A percentile compares a stretch with the other conserved stretches of the same genome.
These are phyloP conservation scores for Cyprinodon diabolis DNA, from an alignment of 2,797 vertebrate genomes.

Conservation along the genomic window DNA sequence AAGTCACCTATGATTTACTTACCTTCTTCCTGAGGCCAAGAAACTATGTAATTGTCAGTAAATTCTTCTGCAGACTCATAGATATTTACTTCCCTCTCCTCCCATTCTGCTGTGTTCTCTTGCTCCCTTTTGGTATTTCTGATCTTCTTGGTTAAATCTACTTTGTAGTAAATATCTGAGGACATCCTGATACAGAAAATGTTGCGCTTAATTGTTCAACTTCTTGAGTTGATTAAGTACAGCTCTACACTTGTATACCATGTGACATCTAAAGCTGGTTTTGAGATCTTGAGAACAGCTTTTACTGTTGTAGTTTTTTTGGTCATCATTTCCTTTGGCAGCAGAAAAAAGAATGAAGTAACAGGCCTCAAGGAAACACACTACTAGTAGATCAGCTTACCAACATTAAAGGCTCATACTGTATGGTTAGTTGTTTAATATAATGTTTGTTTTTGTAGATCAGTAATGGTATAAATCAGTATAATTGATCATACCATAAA, in stretches of 20 bases:
- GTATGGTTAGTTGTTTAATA: too few relatives aligned
- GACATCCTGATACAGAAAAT: slow-evolving; percentile 6
- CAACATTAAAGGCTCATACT: too few relatives aligned
- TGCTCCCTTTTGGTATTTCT: not conserved
- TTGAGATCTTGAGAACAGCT: not conserved
- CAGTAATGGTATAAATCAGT: too few relatives aligned
- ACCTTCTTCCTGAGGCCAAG: not conserved
- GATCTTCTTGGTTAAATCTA: not conserved
- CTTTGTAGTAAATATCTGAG: slow-evolving; percentile 13
- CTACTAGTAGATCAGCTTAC: too few relatives aligned
- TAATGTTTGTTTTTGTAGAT: too few relatives aligned
- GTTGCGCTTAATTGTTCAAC: not conserved
- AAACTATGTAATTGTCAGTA: not conserved
- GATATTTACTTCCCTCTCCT: slow-evolving; percentile 2
- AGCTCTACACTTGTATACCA: not conserved
- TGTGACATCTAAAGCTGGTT: not conserved
- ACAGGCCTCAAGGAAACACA: not conserved
- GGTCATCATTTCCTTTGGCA: not conserved
- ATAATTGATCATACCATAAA: too few relatives aligned
- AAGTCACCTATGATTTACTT: not conserved
- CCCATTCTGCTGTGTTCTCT: not conserved
- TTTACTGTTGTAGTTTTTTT: not conserved
- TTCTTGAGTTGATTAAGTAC: too few relatives aligned
- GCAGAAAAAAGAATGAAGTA: slow-evolving; percentile 6
- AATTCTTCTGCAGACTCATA: not conserved